Percentiles rank a stretch among this genome's conserved stretches.
phyloP scores from a whole-genome alignment of 2,888 invertebrate genomes.

The Dorcus hopei region DNA sequence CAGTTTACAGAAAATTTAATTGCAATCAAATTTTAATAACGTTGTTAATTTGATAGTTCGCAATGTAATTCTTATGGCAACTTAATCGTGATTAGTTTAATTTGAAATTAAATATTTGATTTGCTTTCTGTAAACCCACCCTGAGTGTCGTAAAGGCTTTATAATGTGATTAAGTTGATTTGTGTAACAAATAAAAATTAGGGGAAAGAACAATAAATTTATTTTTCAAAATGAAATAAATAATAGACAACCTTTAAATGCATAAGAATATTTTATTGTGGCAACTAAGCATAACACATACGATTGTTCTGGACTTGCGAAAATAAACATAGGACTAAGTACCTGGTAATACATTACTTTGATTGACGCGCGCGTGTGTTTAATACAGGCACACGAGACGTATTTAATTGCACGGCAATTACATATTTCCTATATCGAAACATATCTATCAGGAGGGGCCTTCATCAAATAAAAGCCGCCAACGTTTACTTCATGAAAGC shows the following conservation, averaged over 20 bases:
- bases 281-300: constrained; percentile 31
- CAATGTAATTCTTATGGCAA: too few species aligned
- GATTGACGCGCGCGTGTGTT: constrained; percentile 33
- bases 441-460: constrained; percentile 27
- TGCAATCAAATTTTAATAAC: too few species aligned
- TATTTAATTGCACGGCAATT: constrained; percentile 46
- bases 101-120: too few species aligned
- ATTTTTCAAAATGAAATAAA: too few species aligned
- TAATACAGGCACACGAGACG: constrained; percentile 39
- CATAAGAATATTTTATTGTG: constrained; percentile 24
- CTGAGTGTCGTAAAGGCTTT: too few species aligned
- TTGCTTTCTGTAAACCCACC: too few species aligned
- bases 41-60: too few species aligned
- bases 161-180: too few species aligned
- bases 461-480: neutral
- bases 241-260: neutral
- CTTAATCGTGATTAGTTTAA: too few species aligned
- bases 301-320: neutral
- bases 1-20: too few species aligned
- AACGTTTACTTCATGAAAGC: neutral
- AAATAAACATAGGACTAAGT: constrained; percentile 24
- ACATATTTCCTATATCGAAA: constrained; percentile 44
- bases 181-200: too few species aligned
- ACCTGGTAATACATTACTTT: constrained; percentile 34
- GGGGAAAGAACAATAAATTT: too few species aligned